phyloP scores from a whole-genome alignment of 2,797 vertebrate species.

The Enteromius thamalakanensis region DNA sequence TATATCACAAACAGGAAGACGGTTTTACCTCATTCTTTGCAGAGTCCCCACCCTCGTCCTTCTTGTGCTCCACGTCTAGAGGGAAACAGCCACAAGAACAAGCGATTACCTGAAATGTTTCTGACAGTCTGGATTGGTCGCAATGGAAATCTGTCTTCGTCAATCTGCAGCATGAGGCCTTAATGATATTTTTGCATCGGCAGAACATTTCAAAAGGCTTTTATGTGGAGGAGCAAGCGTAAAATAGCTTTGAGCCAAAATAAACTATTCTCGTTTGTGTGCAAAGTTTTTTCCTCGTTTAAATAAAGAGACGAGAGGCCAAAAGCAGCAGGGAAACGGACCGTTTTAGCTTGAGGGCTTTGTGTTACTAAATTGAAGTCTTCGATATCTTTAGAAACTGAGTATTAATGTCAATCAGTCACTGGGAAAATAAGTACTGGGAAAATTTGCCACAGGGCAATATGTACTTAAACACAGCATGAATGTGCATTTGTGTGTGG shows the following conservation, averaged over 20 bases:
- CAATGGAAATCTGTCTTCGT: conserved; percentile 36
- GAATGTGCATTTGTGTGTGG: background rate
- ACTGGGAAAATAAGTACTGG: background rate
- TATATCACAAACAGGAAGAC: conserved; percentile 46
- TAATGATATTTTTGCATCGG: background rate
- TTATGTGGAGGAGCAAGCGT: background rate
- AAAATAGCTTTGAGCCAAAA: conserved; percentile 27
- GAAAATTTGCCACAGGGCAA: background rate
- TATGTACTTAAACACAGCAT: background rate
- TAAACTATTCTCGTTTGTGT: conserved; percentile 8
- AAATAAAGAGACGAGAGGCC: conserved; percentile 19
- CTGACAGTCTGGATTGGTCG: conserved; percentile 53
- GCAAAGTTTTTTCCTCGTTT: background rate
- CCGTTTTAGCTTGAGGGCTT: conserved; percentile 4
- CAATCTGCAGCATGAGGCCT: background rate
- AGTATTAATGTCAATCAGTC: conserved; percentile 10
- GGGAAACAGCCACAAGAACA: conserved; percentile 64
- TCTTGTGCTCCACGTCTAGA: conserved; percentile 83
- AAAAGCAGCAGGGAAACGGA: background rate
- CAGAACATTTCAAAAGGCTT: background rate
- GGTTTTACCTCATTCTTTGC: conserved; percentile 79
- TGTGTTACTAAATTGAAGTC: conserved; percentile 15
- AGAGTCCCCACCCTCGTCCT: conserved; percentile 73
- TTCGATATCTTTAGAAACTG: background rate
- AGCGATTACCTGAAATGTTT: conserved; percentile 68